A percentile compares a stretch with the other conserved stretches of the same genome.
phyloP scores from a whole-genome alignment of 1,140 invertebrate genomes.

The Ceratitis capitata region DNA sequence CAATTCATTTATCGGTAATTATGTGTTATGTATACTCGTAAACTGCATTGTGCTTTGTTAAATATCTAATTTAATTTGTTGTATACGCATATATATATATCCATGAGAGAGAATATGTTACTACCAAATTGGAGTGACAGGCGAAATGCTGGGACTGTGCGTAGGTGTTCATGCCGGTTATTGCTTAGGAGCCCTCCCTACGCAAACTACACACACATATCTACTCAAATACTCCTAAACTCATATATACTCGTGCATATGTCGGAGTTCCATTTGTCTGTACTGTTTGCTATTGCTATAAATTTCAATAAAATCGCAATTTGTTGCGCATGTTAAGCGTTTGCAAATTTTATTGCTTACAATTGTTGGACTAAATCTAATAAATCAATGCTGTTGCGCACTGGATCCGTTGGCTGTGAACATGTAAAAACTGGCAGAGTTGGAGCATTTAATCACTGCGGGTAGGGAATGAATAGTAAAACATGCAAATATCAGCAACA shows the following conservation, averaged over 20 bases:
- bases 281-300: background rate
- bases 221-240: too few relatives aligned
- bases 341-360: constrained; percentile 22
- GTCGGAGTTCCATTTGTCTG: background rate
- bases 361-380: background rate
- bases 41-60: background rate
- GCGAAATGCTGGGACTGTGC: too few relatives aligned
- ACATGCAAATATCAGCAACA: too few relatives aligned
- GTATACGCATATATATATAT: background rate
- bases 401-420: background rate
- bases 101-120: background rate
- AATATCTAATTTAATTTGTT: background rate
- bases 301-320: constrained; percentile 28
- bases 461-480: background rate
- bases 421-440: background rate
- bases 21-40: background rate
- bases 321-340: constrained; percentile 9
- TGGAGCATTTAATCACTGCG: constrained; percentile 17
- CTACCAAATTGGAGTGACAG: background rate
- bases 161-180: background rate
- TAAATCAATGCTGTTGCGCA: constrained; percentile 7
- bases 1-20: too few relatives aligned
- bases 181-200: background rate
- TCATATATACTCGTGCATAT: too few relatives aligned
- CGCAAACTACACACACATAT: too few relatives aligned